These are phyloP conservation scores for Galeruca laticollis DNA, from an alignment of 2,888 invertebrate species.

Conservation along the genomic window DNA sequence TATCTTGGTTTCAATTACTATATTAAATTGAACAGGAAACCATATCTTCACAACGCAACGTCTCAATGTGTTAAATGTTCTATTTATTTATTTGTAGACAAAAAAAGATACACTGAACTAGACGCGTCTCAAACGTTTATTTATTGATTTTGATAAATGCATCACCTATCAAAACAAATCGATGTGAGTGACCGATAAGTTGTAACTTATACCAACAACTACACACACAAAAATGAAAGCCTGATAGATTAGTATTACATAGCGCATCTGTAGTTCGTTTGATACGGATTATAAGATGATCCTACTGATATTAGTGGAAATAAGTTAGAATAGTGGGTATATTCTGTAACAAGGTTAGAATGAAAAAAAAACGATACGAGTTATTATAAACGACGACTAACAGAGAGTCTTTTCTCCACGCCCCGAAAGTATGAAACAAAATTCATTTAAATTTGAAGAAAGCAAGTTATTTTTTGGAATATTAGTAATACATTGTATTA, in stretches of 20 bases:
- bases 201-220: background rate
- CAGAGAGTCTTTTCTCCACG: no score
- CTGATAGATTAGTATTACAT: background rate
- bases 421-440: no score
- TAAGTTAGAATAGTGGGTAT: no score
- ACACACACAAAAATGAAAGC: background rate
- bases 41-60: no score
- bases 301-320: background rate
- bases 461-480: no score
- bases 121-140: background rate
- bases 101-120: background rate
- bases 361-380: no score
- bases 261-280: background rate
- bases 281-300: background rate
- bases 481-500: no score
- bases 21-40: no score
- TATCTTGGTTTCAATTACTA: no score
- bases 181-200: constrained; percentile 17
- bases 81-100: background rate
- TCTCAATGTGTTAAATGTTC: background rate
- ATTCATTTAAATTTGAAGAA: no score
- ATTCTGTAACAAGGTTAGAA: no score
- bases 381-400: no score
- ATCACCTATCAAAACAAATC: constrained; percentile 18
- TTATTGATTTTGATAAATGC: constrained; percentile 9